A percentile compares a stretch with the other conserved stretches of the same genome.
Conservation (phyloP, 37 sponge, comb jelly and placozoan species). For the Eunapius fragilis region DNA sequence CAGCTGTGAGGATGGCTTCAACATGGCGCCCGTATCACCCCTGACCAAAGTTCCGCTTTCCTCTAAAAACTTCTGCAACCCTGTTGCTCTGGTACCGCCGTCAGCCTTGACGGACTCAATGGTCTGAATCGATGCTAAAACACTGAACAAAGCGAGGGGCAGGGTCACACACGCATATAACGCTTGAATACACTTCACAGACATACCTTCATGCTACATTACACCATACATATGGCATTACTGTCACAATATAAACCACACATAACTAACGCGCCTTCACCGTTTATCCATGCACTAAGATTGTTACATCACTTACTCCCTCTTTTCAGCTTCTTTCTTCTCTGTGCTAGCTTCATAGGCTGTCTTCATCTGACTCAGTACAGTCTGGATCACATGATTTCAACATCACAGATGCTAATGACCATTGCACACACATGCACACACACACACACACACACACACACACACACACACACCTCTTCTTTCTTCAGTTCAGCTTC, state of each 20-base stretch:
- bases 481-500: not conserved
- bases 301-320: too few species aligned
- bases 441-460: constrained; percentile 1
- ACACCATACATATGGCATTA: too few species aligned
- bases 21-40: not conserved
- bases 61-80: not conserved
- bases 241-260: too few species aligned
- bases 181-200: too few species aligned
- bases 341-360: not conserved
- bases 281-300: too few species aligned
- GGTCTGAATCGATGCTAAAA: not conserved
- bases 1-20: constrained; percentile 7
- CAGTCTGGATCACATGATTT: not conserved
- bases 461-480: constrained; percentile 17
- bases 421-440: too few species aligned
- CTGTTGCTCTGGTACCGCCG: not conserved
- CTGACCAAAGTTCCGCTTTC: not conserved
- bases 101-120: not conserved
- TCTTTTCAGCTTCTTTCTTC: too few species aligned
- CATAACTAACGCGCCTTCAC: too few species aligned
- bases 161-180: not conserved
- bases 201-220: too few species aligned
- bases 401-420: too few species aligned
- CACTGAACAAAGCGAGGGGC: not conserved
- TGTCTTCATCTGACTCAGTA: not conserved